Base-by-base conservation (phyloP, 37 sponge, comb jelly and placozoan species). In the Crambe crambe region DNA sequence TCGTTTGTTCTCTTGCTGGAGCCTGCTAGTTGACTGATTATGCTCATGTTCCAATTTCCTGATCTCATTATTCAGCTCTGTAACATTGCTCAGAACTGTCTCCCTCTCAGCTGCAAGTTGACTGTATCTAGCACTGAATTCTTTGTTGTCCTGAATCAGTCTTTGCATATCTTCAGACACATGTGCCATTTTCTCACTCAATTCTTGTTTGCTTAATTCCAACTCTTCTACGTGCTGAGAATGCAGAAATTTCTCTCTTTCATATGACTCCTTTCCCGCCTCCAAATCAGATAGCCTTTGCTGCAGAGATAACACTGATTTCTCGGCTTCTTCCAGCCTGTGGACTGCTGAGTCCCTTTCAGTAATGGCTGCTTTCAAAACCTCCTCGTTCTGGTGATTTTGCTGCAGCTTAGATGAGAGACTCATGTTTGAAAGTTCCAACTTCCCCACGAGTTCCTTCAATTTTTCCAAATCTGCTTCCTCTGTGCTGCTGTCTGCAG, bases 21-120 rank as follows among this genome's bases (percentile, higher is more conserved):
- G 17, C 35, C 15, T 65, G 35, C 31, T 9, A 5, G 30, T 18
- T 29, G 66, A 18, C 34, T 65, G 34, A 32, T 17, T n/a, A 42
- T 70, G 70, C 23, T 70, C 37, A 3, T 12, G 3, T 22, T 42
- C 26, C 2, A 70, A 4, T 41, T 39, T 23, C 40, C 42, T 25
- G 9, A 39, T 70, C 26, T 2, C 1, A 22, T 35, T 1, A 32
- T 70, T 42, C 26, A 70, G 37, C 70, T 70, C 25, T 2, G 2
- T 38, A 21, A 41, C 34, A 41, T 37, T 10, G 25, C 36, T 27
- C 59, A 31, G 36, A 42, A 76, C 3, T 3, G 15, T 59, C 29
- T 37, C 76, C 37, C 34, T 76, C 62, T 76, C 76, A 60, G 62
- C 41, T 6, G 20, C 8, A 17, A 76, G 58, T 6, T 20, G 43